These are phyloP conservation scores for Motacilla alba DNA, from an alignment of 2,113 vertebrate species.

Conservation along the genomic window DNA sequence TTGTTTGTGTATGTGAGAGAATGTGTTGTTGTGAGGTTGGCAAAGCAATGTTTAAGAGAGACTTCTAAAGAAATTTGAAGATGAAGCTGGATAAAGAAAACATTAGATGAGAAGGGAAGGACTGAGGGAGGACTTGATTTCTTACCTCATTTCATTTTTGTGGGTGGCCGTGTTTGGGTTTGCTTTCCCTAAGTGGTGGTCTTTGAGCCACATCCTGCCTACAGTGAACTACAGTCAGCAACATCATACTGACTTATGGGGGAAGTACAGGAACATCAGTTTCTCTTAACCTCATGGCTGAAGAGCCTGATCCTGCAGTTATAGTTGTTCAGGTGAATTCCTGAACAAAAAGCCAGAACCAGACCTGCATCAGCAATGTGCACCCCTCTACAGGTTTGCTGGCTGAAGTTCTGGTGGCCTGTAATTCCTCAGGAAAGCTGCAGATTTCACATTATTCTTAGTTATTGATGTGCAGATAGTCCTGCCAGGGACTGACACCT, in stretches of 20 bases:
- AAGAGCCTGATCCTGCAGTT: not conserved
- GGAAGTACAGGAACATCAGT: not conserved
- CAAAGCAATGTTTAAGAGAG: not conserved
- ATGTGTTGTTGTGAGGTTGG: not conserved
- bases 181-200: not conserved
- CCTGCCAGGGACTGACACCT: not conserved
- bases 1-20: not conserved
- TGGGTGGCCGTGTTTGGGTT: not conserved
- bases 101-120: not conserved
- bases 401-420: not conserved
- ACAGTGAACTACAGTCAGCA: not conserved
- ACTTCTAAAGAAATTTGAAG: not conserved
- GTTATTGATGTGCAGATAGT: not conserved
- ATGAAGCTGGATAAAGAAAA: not conserved
- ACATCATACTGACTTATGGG: not conserved
- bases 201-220: not conserved
- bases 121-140: not conserved
- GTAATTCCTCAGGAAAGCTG: not conserved
- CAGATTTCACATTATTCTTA: not conserved
- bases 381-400: not conserved
- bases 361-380: not conserved
- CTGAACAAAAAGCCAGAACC: not conserved
- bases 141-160: not conserved
- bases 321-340: not conserved
- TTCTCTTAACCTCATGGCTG: not conserved